Conservation (phyloP, 92 coral and sea anemone genomes). For the Umimayanthus kanabou region DNA sequence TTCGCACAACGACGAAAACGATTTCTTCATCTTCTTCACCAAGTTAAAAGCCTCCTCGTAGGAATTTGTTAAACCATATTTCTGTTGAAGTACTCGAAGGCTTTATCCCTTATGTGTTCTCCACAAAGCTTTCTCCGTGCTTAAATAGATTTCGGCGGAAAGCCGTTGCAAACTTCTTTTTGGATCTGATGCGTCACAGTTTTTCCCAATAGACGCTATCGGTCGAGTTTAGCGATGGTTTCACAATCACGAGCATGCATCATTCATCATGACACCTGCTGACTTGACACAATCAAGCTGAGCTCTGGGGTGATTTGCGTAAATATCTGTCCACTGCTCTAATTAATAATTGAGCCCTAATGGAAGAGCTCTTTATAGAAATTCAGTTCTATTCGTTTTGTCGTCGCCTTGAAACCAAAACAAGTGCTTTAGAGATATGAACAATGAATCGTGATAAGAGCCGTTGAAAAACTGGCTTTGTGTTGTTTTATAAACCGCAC, state of each 20-base stretch:
- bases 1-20: slow-evolving; percentile 31
- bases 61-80: neutral
- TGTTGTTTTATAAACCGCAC: neutral
- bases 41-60: neutral
- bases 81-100: neutral
- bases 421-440: neutral
- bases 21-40: slow-evolving; percentile 23
- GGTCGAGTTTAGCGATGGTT: neutral
- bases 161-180: neutral
- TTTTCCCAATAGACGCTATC: neutral
- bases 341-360: slow-evolving; percentile 13
- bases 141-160: neutral
- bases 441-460: neutral
- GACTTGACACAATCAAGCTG: slow-evolving; percentile 17
- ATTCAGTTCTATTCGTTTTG: neutral
- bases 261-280: slow-evolving; percentile 35
- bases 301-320: neutral
- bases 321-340: neutral
- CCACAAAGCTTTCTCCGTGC: neutral
- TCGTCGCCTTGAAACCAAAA: slow-evolving; percentile 19
- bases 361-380: neutral
- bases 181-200: neutral
- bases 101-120: neutral
- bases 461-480: neutral
- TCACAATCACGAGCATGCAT: neutral